Evolutionary conservation across 2,888 invertebrate species (phyloP).

Genomic region (Harpalus rubripes): DNA sequence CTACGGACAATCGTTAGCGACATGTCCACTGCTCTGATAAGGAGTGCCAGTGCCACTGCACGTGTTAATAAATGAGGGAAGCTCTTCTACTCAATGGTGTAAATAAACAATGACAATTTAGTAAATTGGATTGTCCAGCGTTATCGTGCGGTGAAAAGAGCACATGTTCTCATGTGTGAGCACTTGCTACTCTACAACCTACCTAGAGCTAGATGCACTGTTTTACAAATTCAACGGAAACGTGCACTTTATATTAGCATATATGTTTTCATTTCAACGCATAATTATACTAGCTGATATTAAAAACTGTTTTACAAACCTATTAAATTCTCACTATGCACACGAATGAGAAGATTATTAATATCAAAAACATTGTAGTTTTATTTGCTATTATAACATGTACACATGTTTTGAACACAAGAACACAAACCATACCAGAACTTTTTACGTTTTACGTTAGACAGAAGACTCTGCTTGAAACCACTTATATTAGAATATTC

Average conservation of each 20-base stretch:
- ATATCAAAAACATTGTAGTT: background rate
- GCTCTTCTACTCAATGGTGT: conserved; percentile 30
- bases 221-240: background rate
- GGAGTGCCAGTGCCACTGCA: conserved; percentile 20
- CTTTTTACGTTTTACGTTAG: too few species aligned
- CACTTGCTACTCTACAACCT: too few species aligned
- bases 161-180: background rate
- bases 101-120: conserved; percentile 61
- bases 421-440: too few species aligned
- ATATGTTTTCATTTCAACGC: conserved; percentile 37
- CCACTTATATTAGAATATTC: too few species aligned
- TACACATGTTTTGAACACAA: background rate
- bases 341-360: conserved; percentile 15
- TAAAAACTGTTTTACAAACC: conserved; percentile 40
- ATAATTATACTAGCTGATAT: conserved; percentile 45
- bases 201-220: background rate
- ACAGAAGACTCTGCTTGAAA: too few species aligned
- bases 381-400: background rate
- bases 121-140: conserved; percentile 55
- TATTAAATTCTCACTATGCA: conserved; percentile 10
- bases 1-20: conserved; percentile 13
- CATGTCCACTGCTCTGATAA: conserved; percentile 30
- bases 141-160: conserved; percentile 25
- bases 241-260: conserved; percentile 17
- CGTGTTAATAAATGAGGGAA: conserved; percentile 47